Evolutionary conservation across 2,888 invertebrate genomes (phyloP).

Genomic region (Pediacus dermestoides): DNA sequence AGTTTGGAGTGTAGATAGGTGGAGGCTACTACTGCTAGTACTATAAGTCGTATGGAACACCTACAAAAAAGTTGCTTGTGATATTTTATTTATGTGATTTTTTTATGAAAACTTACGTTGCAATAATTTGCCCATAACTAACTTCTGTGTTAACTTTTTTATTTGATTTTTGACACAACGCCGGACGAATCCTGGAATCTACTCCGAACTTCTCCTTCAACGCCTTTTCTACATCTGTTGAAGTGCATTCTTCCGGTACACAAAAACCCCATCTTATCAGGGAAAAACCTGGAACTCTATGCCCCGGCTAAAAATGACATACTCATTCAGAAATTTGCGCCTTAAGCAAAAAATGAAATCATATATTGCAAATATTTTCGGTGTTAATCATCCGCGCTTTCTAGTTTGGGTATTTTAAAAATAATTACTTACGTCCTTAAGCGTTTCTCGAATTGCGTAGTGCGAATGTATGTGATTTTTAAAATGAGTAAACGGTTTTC

Average conservation of each 20-base stretch:
- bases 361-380: too few species aligned
- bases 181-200: constrained; percentile 29
- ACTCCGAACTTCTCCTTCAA: constrained; percentile 46
- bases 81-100: too few species aligned
- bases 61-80: too few species aligned
- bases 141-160: constrained; percentile 9
- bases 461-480: constrained; percentile 55
- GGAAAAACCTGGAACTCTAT: constrained; percentile 58
- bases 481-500: constrained; percentile 33
- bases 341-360: too few species aligned
- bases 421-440: constrained; percentile 58
- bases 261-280: constrained; percentile 59
- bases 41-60: too few species aligned
- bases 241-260: constrained; percentile 56
- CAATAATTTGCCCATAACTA: constrained; percentile 30
- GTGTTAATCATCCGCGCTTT: too few species aligned
- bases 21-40: too few species aligned
- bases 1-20: too few species aligned
- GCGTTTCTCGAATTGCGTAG: constrained; percentile 54
- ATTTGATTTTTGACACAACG: constrained; percentile 34
- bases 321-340: too few species aligned
- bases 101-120: constrained; percentile 28
- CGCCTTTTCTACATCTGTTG: constrained; percentile 52
- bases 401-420: too few species aligned
- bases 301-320: constrained; percentile 56